Conservation (phyloP, 2,797 vertebrate species). For the Coregonus ussuriensis region DNA sequence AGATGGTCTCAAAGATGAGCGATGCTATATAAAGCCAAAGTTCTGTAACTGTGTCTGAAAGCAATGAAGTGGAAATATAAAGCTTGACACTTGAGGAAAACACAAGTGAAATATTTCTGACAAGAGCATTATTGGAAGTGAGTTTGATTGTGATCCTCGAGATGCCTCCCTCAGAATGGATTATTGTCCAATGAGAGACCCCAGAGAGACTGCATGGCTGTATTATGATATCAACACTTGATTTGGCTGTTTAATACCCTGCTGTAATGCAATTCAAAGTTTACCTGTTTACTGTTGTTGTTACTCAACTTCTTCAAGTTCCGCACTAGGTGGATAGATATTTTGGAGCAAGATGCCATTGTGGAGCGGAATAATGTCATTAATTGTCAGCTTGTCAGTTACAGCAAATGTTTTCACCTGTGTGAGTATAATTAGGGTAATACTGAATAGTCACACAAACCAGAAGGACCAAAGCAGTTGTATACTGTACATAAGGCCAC, state of each 20-base stretch:
- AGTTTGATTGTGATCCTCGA: not conserved
- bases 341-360: too few species aligned
- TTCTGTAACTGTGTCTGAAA: not conserved
- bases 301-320: not conserved
- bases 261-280: not conserved
- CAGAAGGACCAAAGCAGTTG: too few species aligned
- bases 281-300: not conserved
- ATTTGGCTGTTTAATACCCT: not conserved
- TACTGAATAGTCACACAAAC: too few species aligned
- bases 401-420: too few species aligned
- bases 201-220: not conserved
- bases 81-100: conserved; percentile 28
- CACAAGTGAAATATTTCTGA: conserved; percentile 8
- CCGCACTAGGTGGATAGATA: too few species aligned
- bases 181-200: not conserved
- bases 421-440: too few species aligned
- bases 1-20: conserved; percentile 35
- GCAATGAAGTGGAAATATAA: conserved; percentile 21
- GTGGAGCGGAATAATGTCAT: too few species aligned
- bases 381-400: too few species aligned
- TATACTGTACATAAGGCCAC: not conserved
- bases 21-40: not conserved
- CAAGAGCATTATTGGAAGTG: conserved; percentile 14
- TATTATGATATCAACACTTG: not conserved
- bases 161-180: not conserved